Evolutionary conservation across 2,888 invertebrate genomes (phyloP), one percentile per base, ranked within the genome.

Genomic region (Cancer borealis): DNA sequence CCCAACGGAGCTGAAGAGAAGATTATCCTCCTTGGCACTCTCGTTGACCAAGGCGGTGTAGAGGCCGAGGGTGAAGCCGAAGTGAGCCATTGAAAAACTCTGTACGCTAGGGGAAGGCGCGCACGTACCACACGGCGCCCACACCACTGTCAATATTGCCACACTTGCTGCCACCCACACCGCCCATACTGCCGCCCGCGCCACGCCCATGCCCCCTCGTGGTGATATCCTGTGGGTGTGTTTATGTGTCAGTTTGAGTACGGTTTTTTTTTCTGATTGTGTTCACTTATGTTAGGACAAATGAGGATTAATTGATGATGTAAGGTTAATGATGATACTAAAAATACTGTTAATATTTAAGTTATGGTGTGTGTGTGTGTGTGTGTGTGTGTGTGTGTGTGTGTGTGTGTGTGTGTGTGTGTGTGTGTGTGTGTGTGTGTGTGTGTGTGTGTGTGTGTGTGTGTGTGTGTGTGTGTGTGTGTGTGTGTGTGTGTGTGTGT

Each of bases 41-140:
- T 8, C 73, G 60, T 93, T 92, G n/a, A 96, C 96, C 79, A 96
- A 93, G 45, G 96, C 95, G 3, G 96, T 95, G 95, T 96, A 96
- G 4, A 96, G 95, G 46, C 96, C 96, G 79, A 96, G 95, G 0
- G 96, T 96, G 95, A 96, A 96, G 88, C 96, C 96, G 66, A 96
- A 95, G 92, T 96, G 96, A 4, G 96, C 96, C 92, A 96, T 95
- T 6, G 96, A 96, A 14, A 96, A 94, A 54, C 95, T 94, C 84
- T 94, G 92, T 0, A 79, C 94, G 14, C 89, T 90, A 30, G 73
- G 84, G 47, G 92, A 87, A 12, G 87, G 30, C 60, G 92, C 46
- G 46, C 73, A n/a, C 0, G 21, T 26, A 5, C 87, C 84, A n/a
- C 39, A 54, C 14, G 79, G 84, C 17, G 73, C 73, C 30, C 79